These are phyloP conservation scores for Fragum whitleyi DNA, from an alignment of 2,888 invertebrate species.

Conservation along the genomic window DNA sequence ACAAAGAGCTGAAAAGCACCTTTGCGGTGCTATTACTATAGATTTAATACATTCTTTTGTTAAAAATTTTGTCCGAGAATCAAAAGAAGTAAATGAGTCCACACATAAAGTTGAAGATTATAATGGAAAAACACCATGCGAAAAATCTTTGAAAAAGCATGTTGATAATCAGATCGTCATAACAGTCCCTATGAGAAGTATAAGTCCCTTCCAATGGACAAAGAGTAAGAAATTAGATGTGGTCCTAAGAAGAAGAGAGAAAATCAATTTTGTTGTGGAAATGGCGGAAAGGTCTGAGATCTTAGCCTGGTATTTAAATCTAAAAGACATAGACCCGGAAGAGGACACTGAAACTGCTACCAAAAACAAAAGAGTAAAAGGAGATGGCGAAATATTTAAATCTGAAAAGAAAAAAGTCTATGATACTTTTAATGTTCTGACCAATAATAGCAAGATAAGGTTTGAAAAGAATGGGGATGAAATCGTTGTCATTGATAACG, in stretches of 20 bases:
- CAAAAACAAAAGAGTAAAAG: background rate
- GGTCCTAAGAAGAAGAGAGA: background rate
- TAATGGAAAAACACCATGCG: too few species aligned
- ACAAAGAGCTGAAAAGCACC: too few species aligned
- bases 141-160: background rate
- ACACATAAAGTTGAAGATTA: too few species aligned
- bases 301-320: background rate
- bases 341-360: background rate
- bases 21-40: too few species aligned
- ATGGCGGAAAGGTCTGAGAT: background rate
- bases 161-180: constrained; percentile 3
- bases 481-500: too few species aligned
- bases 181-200: constrained; percentile 23
- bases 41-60: too few species aligned
- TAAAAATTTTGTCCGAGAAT: too few species aligned
- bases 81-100: too few species aligned
- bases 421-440: background rate
- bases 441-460: too few species aligned
- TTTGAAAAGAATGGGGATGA: too few species aligned
- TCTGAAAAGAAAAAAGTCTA: too few species aligned
- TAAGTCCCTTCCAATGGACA: constrained; percentile 19
- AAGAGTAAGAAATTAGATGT: background rate
- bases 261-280: background rate
- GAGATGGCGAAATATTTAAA: background rate
- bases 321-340: background rate